Evolutionary conservation across 37 sponge, comb jelly and placozoan genomes (phyloP), one percentile per base, ranked within the genome.

Genomic region (Spongia lamella): DNA sequence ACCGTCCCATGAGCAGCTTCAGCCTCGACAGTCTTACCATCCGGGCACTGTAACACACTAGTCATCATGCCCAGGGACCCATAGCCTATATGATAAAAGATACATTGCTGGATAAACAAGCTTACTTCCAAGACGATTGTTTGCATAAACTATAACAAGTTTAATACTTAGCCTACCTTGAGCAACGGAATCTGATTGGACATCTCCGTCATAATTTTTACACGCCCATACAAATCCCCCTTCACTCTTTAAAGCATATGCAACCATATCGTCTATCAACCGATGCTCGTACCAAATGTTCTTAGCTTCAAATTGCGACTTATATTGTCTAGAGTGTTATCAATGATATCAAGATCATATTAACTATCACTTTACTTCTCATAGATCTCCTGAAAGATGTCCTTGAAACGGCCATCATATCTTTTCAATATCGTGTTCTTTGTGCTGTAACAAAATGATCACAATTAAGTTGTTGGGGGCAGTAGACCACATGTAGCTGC

Each of bases 181-280:
- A 57, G 96, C 96, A 25, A 96, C 80, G 21, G 88, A 56, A 53
- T 96, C 96, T 29, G 90, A 89, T 69, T 96, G 96, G 2, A 96
- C 96, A 60, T 96, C 96, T 51, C 96, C 96, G 64, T 96, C 96
- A 32, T 96, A 96, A 88, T 96, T 96, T 85, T 96, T 96, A 65
- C 96, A 96, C 36, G 96, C 93, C 96, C 96, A 96, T 62, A 96
- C 90, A 77, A 92, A 96, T 22, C 93, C 96, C 16, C 96, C 96
- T 63, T 89, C 90, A 36, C 87, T 86, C 81, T 96, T 96, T 57
- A 96, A 61, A 24, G 93, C 89, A 43, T 92, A 91, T 1, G 96
- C 96, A 21, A 96, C 96, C 96, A 96, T 96, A 78, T 96, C 96
- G 56, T 96, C 96, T 53, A 96, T 96, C 47, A 96, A 83, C 5